Conservation (phyloP, 1,140 invertebrate species). For the Lycorma delicatula region DNA sequence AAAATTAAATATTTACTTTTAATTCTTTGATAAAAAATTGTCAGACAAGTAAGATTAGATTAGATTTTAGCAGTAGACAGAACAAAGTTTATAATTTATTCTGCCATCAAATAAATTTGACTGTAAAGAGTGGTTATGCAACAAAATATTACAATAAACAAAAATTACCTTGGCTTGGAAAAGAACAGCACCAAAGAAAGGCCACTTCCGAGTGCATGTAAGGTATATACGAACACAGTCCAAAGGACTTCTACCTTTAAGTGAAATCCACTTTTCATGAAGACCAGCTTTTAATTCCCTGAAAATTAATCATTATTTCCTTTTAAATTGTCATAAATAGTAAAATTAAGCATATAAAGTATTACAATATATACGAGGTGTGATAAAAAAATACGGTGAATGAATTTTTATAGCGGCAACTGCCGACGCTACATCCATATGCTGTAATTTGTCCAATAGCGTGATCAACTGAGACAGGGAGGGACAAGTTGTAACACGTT, state of each 20-base stretch:
- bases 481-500: too few relatives aligned
- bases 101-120: neutral
- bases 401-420: too few relatives aligned
- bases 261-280: constrained; percentile 78
- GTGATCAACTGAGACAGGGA: too few relatives aligned
- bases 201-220: constrained; percentile 92
- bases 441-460: too few relatives aligned
- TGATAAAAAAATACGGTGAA: too few relatives aligned
- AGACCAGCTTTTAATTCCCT: constrained; percentile 73
- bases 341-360: too few relatives aligned
- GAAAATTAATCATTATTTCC: constrained; percentile 23
- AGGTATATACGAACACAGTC: constrained; percentile 93
- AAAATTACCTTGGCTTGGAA: constrained; percentile 70
- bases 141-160: neutral
- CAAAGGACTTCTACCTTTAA: constrained; percentile 71
- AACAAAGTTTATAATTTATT: neutral
- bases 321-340: too few relatives aligned
- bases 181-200: constrained; percentile 86
- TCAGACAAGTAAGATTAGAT: constrained; percentile 3
- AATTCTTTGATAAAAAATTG: too few relatives aligned
- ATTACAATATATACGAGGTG: too few relatives aligned
- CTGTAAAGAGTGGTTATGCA: neutral
- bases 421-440: too few relatives aligned
- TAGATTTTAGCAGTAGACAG: neutral
- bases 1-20: too few relatives aligned